Base-by-base conservation (phyloP, 1,140 invertebrate species). In the Zaprionus davidi region DNA sequence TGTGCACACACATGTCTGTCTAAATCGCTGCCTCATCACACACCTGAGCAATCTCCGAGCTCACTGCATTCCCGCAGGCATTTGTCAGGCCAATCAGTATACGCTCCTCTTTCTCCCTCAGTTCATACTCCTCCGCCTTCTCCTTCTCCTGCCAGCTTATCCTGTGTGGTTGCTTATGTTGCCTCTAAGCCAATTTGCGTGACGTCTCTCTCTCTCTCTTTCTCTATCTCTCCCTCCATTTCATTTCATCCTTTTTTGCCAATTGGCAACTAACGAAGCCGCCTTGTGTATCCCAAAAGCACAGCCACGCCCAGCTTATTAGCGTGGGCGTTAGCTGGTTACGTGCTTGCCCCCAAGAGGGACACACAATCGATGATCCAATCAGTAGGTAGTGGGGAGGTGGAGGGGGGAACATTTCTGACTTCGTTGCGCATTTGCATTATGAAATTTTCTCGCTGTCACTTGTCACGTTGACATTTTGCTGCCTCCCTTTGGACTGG, bases 221-320 rank as follows among this genome's bases (percentile, higher is more conserved):
- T 41, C 26, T 26, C 22, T 24, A 5, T 34, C 46, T 72, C 57
- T 15, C 3, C 3, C 31, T 51, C 5, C 24, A 26, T 24, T 36
- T 17, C 17, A 34, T 5, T 62, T 34, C 2, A 13, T 31, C 13
- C 57, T 57, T 38, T 38, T 63, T 57, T 76, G 63, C 15, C 76
- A 68, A 69, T 73, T 73, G 77, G 59, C 58, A 75, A 64, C 78
- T 79, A 80, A 80, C 78, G 78, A 80, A 79, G 41, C 41, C n/a
- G 46, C 12, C 51, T 41, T 56, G 15, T 51, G 68, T 46, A 41
- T 73, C 63, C 57, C 71, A 51, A 36, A 63, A 31, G 41, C 12
- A 38, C 41, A 34, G 77, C 78, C 78, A 79, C 78, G 76, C 78
- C 76, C 78, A 64, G 77, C 71, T 79, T 74, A 79, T 79, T 79